A percentile compares a stretch with the other conserved stretches of the same genome.
These are phyloP conservation scores for Haliclystus octoradiatus DNA, from an alignment of 30 jellyfish, hydroid and myxozoan genomes.

Conservation along the genomic window DNA sequence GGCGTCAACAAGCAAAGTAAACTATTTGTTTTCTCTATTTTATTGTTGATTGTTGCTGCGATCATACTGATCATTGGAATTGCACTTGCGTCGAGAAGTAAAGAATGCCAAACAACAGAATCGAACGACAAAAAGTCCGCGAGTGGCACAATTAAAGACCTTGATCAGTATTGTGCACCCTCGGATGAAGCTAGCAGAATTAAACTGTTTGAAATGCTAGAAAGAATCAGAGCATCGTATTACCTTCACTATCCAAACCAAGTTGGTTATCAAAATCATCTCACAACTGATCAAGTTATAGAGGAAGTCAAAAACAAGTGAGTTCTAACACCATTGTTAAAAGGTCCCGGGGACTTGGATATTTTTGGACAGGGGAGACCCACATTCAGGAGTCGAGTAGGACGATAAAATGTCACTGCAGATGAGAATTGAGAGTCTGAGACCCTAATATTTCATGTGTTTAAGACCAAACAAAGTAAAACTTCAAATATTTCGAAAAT, in stretches of 20 bases:
- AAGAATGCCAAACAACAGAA: not conserved
- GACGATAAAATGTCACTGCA: not conserved
- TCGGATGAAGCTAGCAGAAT: slow-evolving; percentile 50
- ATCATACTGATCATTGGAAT: not conserved
- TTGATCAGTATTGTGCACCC: slow-evolving; percentile 29
- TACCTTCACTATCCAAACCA: slow-evolving; percentile 35
- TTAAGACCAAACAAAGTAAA: not conserved
- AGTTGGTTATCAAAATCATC: slow-evolving; percentile 36
- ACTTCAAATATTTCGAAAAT: too few relatives aligned
- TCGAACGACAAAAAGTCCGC: not conserved
- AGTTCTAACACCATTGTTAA: not conserved
- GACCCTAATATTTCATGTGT: not conserved
- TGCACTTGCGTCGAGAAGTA: not conserved
- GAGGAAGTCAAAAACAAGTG: slow-evolving; percentile 33
- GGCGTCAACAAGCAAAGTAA: not conserved
- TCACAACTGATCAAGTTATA: slow-evolving; percentile 8
- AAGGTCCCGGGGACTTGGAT: not conserved
- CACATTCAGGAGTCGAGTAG: not conserved
- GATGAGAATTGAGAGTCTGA: too few relatives aligned
- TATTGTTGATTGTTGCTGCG: not conserved
- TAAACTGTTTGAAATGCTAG: slow-evolving; percentile 15
- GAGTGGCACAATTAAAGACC: not conserved
- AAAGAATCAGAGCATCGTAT: slow-evolving; percentile 22
- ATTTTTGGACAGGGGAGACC: too few relatives aligned
- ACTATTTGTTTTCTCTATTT: not conserved